These are phyloP conservation scores for Maniola hyperantus DNA, from an alignment of 2,888 invertebrate species.

Conservation along the genomic window DNA sequence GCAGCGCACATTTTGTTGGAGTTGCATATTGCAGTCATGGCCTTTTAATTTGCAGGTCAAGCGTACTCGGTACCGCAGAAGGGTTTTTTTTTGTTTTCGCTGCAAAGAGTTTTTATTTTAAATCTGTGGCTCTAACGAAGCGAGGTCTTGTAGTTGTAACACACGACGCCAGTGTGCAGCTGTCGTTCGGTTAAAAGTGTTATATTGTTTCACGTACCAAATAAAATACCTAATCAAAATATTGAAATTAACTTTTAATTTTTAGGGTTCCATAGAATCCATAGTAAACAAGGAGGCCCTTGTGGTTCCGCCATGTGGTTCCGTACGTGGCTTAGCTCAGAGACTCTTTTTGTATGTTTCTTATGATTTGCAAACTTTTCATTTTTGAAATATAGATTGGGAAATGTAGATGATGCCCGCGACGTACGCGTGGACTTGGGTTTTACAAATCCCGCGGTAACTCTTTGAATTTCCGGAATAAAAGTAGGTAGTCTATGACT, in stretches of 20 bases:
- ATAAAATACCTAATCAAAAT: slow-evolving; percentile 10
- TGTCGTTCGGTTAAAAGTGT: slow-evolving; percentile 48
- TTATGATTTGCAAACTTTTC: no score
- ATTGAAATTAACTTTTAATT: neutral
- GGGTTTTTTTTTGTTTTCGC: slow-evolving; percentile 68
- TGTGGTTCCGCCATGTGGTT: no score
- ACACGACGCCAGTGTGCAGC: slow-evolving; percentile 56
- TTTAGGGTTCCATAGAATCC: neutral
- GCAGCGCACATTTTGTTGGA: slow-evolving; percentile 52
- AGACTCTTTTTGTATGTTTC: no score
- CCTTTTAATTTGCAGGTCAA: slow-evolving; percentile 60
- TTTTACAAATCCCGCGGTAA: no score
- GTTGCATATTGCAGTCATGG: slow-evolving; percentile 42
- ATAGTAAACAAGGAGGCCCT: no score
- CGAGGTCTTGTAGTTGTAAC: slow-evolving; percentile 71
- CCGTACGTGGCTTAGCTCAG: no score
- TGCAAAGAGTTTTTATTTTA: slow-evolving; percentile 72
- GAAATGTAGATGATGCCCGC: no score
- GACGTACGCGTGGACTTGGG: no score
- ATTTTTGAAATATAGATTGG: no score
- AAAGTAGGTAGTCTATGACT: no score
- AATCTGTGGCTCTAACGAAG: slow-evolving; percentile 77
- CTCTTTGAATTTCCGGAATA: no score
- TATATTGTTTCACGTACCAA: slow-evolving; percentile 35
- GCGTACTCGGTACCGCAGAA: slow-evolving; percentile 60